Evolutionary conservation across 2,113 vertebrate genomes (phyloP).

Genomic region (Athene noctua): DNA sequence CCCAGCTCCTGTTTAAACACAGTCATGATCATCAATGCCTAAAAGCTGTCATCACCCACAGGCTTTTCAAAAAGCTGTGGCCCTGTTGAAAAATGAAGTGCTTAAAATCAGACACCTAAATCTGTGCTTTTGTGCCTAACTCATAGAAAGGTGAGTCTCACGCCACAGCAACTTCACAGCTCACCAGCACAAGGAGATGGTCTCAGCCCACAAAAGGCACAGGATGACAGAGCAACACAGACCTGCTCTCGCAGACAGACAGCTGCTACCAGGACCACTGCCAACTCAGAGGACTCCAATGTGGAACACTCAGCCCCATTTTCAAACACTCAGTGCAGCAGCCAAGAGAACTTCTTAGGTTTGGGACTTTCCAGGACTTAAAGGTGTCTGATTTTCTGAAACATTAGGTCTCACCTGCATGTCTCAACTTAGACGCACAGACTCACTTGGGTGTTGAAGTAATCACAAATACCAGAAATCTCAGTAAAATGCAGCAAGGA

Average conservation of each 20-base stretch:
- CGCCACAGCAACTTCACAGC: not conserved
- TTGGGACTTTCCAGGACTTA: not conserved
- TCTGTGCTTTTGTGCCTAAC: fast-evolving
- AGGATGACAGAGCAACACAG: not conserved
- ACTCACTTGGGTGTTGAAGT: not conserved
- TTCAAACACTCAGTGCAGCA: not conserved
- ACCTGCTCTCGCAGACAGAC: not conserved
- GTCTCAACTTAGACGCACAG: not conserved
- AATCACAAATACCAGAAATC: not conserved
- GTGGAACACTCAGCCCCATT: not conserved
- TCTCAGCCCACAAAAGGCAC: not conserved
- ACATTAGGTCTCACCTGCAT: not conserved
- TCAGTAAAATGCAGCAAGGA: not conserved
- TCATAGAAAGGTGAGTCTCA: not conserved
- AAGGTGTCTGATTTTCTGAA: not conserved
- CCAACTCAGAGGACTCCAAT: not conserved
- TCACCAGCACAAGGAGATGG: not conserved
- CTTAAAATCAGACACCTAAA: not conserved
- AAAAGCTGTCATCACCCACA: not conserved
- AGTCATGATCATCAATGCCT: not conserved
- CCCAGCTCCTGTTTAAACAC: not conserved
- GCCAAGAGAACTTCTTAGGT: not conserved
- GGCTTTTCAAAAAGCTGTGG: not conserved
- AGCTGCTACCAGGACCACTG: not conserved
- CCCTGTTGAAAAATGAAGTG: not conserved